Base-by-base conservation (phyloP, 2,113 vertebrate species). In the Phrynocephalus versicolor region DNA sequence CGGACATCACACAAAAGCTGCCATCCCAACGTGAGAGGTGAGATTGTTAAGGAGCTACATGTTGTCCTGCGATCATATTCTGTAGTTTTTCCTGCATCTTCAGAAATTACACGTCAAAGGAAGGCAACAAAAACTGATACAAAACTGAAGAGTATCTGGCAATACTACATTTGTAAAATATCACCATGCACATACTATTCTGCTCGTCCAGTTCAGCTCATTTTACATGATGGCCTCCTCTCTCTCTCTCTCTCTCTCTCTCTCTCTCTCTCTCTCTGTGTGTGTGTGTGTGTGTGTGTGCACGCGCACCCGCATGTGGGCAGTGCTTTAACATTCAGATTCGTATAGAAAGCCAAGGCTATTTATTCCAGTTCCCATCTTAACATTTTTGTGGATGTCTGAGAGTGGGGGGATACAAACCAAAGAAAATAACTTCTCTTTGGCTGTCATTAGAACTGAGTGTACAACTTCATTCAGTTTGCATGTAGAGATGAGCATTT, bases 391-490 rank as follows among this genome's bases (percentile, higher is more conserved):
- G 57, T 55, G 14, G 41, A 51, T 75, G 23, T 75, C 60, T 65
- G n/a, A 84, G 60, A 77, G 25, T 6, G 15, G 19, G 37, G 75
- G 45, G 55, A 70, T n/a, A 5, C 39, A 70, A 78, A 69, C 18
- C 4, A n/a, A 3, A 69, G 57, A 23, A 35, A 14, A n/a, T 65
- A 23, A 79, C 64, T 82, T 35, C 70, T 65, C 21, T 83, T 51
- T 13, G 6, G 10, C 64, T 41, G 39, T 7, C 21, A 60, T 7
- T 0, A 72, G 16, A 0, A 30, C n/a, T 1, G 2, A 80, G 1
- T 12, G 1, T 3, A 70, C 81, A 85, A 83, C 90, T 88, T 88
- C 90, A 73, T n/a, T n/a, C n/a, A n/a, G n/a, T n/a, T n/a, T n/a
- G n/a, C n/a, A n/a, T n/a, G n/a, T n/a, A n/a, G n/a, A n/a, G n/a